A percentile compares a stretch with the other conserved stretches of the same genome.
phyloP scores from a whole-genome alignment of 1,140 invertebrate genomes.

The Mycetomoellerius zeteki region DNA sequence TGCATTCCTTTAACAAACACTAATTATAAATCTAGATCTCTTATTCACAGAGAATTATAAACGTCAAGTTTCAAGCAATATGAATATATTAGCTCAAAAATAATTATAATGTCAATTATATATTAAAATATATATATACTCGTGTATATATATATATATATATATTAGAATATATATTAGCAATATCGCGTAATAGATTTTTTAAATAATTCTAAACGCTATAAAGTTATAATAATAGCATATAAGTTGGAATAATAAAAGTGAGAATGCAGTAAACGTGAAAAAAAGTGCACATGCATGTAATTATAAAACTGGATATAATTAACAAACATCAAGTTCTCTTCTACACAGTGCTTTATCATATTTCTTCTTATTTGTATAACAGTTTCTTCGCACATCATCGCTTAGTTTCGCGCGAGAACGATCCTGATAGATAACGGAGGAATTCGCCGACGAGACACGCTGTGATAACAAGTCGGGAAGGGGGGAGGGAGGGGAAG shows the following conservation, averaged over 20 bases:
- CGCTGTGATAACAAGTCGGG: conserved; percentile 1
- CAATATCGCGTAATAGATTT: neutral
- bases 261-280: neutral
- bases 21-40: conserved; percentile 20
- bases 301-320: conserved; percentile 3
- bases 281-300: neutral
- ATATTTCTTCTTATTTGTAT: conserved; percentile 23
- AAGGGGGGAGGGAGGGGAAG: neutral
- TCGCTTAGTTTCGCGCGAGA: neutral
- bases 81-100: too few species aligned
- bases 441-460: conserved; percentile 5
- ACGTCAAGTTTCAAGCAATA: neutral
- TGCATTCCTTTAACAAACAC: conserved; percentile 1
- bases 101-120: too few species aligned
- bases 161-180: neutral
- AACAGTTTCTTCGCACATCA: neutral
- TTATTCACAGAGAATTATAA: neutral
- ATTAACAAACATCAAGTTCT: conserved; percentile 5
- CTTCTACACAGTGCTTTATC: too few species aligned
- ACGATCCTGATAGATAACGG: conserved; percentile 59
- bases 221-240: neutral
- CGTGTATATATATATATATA: too few species aligned
- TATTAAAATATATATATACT: too few species aligned
- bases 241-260: neutral
- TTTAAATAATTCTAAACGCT: neutral